A percentile compares a stretch with the other conserved stretches of the same genome.
phyloP scores from a whole-genome alignment of 2,797 vertebrate genomes.

The Rhinogobio ventralis region DNA sequence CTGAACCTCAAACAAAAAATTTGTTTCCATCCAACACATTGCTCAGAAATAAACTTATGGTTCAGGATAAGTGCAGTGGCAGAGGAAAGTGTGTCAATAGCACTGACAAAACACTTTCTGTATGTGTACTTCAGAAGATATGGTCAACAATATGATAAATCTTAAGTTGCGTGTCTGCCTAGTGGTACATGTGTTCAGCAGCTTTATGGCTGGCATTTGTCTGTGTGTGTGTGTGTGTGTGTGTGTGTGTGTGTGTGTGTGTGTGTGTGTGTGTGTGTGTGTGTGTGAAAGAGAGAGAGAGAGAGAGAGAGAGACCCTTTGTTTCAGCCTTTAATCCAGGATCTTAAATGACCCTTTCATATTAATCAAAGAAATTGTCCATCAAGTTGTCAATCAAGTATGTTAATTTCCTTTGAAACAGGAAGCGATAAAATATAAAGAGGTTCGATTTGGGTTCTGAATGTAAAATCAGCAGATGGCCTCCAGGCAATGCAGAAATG shows the following conservation, averaged over 20 bases:
- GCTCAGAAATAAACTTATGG: neutral
- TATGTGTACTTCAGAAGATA: neutral
- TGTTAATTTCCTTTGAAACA: slow-evolving; percentile 22
- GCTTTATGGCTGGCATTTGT: neutral
- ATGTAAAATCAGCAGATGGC: slow-evolving; percentile 12
- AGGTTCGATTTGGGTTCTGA: neutral
- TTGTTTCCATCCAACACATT: neutral
- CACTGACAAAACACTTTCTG: neutral
- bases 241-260: neutral
- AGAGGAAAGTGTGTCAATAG: neutral
- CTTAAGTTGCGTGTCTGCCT: neutral
- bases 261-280: neutral
- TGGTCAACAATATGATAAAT: neutral
- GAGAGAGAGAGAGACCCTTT: too few species aligned
- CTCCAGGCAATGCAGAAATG: slow-evolving; percentile 28
- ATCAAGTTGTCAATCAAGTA: slow-evolving; percentile 25
- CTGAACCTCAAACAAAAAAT: neutral
- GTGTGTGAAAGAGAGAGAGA: too few species aligned
- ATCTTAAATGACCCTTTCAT: neutral
- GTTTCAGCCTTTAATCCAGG: neutral
- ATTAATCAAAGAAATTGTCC: neutral
- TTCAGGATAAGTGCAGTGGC: neutral
- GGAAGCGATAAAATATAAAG: slow-evolving; percentile 15
- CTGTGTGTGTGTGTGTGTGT: neutral
- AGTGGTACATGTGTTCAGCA: slow-evolving; percentile 20